phyloP scores from a whole-genome alignment of 1,140 invertebrate genomes.

The Uloborus diversus region DNA sequence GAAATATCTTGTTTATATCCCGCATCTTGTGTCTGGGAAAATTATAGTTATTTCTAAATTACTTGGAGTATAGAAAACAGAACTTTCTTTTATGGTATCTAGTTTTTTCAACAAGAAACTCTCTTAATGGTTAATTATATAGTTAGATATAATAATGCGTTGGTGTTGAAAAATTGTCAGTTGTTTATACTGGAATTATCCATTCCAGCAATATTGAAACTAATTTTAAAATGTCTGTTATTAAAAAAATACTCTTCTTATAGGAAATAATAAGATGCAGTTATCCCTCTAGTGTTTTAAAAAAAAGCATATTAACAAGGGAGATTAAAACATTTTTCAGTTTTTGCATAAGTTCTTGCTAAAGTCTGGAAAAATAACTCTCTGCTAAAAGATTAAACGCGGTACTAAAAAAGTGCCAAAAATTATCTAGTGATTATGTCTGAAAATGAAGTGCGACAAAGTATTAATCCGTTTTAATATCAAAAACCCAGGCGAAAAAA shows the following conservation, averaged over 20 bases:
- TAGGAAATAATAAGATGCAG: slow-evolving; percentile 46
- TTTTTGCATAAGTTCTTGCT: slow-evolving; percentile 46
- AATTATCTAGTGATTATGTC: slow-evolving; percentile 56
- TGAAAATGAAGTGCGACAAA: slow-evolving; percentile 37
- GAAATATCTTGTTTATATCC: too few relatives aligned
- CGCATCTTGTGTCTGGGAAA: too few relatives aligned
- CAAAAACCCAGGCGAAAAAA: slow-evolving; percentile 51
- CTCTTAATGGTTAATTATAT: too few relatives aligned
- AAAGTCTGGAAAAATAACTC: slow-evolving; percentile 47
- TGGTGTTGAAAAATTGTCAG: background rate
- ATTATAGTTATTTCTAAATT: too few relatives aligned
- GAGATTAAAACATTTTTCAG: slow-evolving; percentile 53
- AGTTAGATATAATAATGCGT: background rate
- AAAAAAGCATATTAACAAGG: slow-evolving; percentile 49
- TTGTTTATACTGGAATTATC: slow-evolving; percentile 45
- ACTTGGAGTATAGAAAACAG: too few relatives aligned
- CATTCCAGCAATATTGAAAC: slow-evolving; percentile 26
- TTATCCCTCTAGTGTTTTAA: slow-evolving; percentile 1
- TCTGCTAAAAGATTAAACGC: slow-evolving; percentile 33
- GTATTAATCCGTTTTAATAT: slow-evolving; percentile 57
- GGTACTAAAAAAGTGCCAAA: slow-evolving; percentile 42
- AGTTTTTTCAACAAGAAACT: too few relatives aligned
- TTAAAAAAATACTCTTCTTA: background rate
- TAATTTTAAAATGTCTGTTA: slow-evolving; percentile 14
- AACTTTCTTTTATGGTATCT: too few relatives aligned